These are phyloP conservation scores for Clarias magur DNA, from an alignment of 2,113 vertebrate genomes.

Conservation along the genomic window DNA sequence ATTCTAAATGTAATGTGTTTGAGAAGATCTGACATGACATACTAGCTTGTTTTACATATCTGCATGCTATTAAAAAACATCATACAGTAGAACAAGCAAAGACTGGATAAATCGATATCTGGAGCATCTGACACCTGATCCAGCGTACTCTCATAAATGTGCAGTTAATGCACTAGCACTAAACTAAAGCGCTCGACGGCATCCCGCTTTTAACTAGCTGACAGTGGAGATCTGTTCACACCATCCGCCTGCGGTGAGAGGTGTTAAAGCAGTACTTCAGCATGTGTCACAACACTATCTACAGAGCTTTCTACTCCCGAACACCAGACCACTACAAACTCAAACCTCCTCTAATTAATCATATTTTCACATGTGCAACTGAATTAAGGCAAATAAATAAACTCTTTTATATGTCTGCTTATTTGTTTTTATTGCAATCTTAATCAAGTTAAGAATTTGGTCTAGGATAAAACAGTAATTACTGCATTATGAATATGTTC, in stretches of 20 bases:
- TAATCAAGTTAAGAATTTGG: neutral
- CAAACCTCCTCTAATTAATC: neutral
- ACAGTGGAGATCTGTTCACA: conserved; percentile 91
- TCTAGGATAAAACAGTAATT: conserved; percentile 1
- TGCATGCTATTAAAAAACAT: neutral
- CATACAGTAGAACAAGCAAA: neutral
- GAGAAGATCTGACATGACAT: neutral
- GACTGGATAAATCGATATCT: neutral
- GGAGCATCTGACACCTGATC: neutral
- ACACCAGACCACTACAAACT: conserved; percentile 73
- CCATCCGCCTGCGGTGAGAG: conserved; percentile 82
- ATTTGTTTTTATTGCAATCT: neutral
- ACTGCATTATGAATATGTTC: neutral
- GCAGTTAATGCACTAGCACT: conserved; percentile 37
- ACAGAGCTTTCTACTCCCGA: conserved; percentile 79
- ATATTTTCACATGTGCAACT: neutral
- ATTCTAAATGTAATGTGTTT: neutral
- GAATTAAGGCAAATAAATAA: neutral
- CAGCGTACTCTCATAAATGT: conserved; percentile 29
- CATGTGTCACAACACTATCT: conserved; percentile 90
- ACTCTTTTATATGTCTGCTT: neutral
- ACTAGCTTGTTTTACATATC: neutral
- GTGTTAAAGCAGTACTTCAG: conserved; percentile 91
- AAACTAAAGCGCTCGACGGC: conserved; percentile 70
- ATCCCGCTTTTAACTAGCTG: conserved; percentile 79